Base-by-base conservation (phyloP, 2,888 invertebrate species). In the Drosophila heteroneura region DNA sequence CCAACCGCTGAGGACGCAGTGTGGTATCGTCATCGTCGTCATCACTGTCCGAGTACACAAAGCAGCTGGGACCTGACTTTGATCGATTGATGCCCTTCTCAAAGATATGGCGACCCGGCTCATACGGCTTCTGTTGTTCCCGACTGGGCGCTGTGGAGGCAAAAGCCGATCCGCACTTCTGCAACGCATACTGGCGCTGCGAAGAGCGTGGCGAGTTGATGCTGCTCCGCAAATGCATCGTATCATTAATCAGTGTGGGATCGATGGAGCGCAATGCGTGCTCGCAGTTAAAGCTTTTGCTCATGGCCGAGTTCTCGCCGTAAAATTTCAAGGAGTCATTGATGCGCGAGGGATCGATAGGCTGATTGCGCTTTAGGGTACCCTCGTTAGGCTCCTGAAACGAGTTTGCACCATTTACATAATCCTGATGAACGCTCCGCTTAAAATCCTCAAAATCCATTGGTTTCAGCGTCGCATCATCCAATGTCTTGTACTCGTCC, bases 271-370 rank as follows among this genome's bases (percentile, higher is more conserved):
- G 91, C 57, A 93, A 65, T 0, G 93, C 92, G 62, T 93, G 91
- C 75, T 93, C 93, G 71, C 94, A 94, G 77, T 93, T 93, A 65
- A 92, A 93, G 83, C 94, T 94, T 81, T 93, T 94, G 81, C 93
- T 94, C 93, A 93, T 93, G 16, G 87, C 92, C 39, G 93, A 92
- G 64, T 93, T 94, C 57, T 92, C 92, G 53, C 93, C 93, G 65
- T 94, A 94, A 5, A 94, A 82, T 71, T 94, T 94, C 3, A 94
- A 82, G 2, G 94, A 94, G 73, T 94, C 94, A 67, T 94, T 93
- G 71, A 94, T 94, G 47, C 94, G 91, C 26, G 94, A 94, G 5
- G 94, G 94, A 91, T 94, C 94, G 33, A 94, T 94, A n/a, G 94
- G 94, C 76, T 94, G 94, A 78, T 94, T 94, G 4, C 92, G 92